Evolutionary conservation across 2,113 vertebrate species (phyloP).

Genomic region (Carassius auratus): DNA sequence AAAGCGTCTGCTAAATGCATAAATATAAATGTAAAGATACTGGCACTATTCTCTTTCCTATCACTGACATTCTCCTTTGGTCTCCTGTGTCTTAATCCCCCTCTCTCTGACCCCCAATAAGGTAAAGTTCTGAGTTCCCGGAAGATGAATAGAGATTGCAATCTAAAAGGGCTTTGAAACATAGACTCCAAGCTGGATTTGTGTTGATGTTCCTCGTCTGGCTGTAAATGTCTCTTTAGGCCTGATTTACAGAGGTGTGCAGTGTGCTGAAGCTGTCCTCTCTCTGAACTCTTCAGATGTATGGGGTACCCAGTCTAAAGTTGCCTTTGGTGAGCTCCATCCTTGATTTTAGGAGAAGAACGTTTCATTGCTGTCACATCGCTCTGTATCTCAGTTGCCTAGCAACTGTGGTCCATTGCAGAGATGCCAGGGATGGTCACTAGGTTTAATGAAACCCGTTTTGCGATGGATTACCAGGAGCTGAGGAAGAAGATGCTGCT

Average conservation of each 20-base stretch:
- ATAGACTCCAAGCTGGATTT: conserved; percentile 9
- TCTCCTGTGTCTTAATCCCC: conserved; percentile 18
- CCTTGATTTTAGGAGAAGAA: conserved; percentile 54
- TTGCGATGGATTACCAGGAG: conserved; percentile 27
- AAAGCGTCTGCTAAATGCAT: no score
- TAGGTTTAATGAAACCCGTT: conserved; percentile 34
- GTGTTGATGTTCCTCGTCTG: conserved; percentile 54
- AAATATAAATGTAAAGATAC: not conserved
- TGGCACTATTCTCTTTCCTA: not conserved
- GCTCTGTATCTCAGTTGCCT: conserved; percentile 53
- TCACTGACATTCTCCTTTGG: not conserved
- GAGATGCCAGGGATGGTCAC: conserved; percentile 44
- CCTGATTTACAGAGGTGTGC: conserved; percentile 30
- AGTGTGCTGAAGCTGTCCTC: conserved; percentile 11
- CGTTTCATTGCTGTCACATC: conserved; percentile 53
- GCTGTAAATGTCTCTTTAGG: conserved; percentile 8
- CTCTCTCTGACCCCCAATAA: conserved; percentile 57
- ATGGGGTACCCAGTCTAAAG: conserved; percentile 31
- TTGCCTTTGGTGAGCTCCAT: conserved; percentile 33
- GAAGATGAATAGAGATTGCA: conserved; percentile 57
- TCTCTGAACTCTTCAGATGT: conserved; percentile 37
- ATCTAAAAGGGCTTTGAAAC: conserved; percentile 45
- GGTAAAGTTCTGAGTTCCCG: conserved; percentile 47
- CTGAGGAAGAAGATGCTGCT: not conserved
- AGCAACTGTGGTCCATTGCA: conserved; percentile 53